phyloP scores from a whole-genome alignment of 2,113 vertebrate genomes.

The Plestiodon gilberti region DNA sequence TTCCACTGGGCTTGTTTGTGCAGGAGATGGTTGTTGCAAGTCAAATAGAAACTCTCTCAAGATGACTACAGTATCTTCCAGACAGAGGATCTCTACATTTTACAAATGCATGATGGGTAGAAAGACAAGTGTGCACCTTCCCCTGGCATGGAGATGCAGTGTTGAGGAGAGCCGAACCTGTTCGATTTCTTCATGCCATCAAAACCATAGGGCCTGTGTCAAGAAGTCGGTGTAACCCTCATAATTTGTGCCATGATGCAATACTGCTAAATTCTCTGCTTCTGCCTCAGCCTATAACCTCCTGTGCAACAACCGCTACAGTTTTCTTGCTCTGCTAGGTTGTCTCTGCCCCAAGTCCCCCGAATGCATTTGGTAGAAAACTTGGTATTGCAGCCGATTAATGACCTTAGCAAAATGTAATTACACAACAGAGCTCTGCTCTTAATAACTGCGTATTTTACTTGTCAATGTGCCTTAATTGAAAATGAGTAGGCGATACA shows the following conservation, averaged over 20 bases:
- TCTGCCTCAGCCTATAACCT: neutral
- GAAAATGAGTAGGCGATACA: conserved; percentile 81
- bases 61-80: neutral
- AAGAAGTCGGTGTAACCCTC: neutral
- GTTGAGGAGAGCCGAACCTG: neutral
- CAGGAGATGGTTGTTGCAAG: neutral
- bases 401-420: conserved; percentile 75
- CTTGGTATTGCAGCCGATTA: conserved; percentile 58
- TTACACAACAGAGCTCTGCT: conserved; percentile 74
- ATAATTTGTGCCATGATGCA: too few species aligned
- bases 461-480: conserved; percentile 80
- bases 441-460: conserved; percentile 78
- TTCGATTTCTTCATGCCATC: neutral
- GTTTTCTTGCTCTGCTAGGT: neutral
- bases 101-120: neutral
- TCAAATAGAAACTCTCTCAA: neutral
- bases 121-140: neutral
- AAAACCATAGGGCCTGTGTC: neutral
- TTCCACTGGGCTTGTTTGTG: neutral
- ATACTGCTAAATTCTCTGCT: neutral
- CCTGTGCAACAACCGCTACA: neutral
- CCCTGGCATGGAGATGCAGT: neutral
- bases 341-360: conserved; percentile 9
- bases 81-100: neutral
- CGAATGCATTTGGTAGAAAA: conserved; percentile 30